Base-by-base conservation (phyloP, 2,888 invertebrate species). In the Pammene fasciana region DNA sequence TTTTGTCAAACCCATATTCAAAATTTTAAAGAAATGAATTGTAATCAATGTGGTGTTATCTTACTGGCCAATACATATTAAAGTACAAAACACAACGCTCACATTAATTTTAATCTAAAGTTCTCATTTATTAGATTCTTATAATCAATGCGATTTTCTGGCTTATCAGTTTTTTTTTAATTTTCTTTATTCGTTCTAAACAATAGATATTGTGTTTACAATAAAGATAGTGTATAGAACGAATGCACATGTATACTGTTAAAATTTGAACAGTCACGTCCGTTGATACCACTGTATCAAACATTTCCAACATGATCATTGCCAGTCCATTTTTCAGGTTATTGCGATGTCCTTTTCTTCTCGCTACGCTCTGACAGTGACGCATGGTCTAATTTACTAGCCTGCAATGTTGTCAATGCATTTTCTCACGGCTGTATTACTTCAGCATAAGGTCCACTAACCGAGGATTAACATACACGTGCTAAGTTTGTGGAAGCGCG, bases 351-450 rank as follows among this genome's bases (percentile, higher is more conserved):
- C 83, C 83, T 78, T 80, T 82, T 82, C 76, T 75, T 74, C 72
- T 73, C 78, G 77, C 82, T 75, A 74, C 75, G 75, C 73, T 72
- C 75, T 83, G 90, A 90, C 90, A 89, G 84, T 88, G 90, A 91
- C 85, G 83, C 83, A 90, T 88, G 81, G 82, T 86, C 85, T 86
- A 89, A 90, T 90, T 89, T 88, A 86, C 84, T 82, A 76, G 82
- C 79, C 76, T 72, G 76, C 86, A 81, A 81, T 72, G 73, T 75
- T 81, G 76, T 74, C 72, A 75, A 59, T 77, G 72, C 79, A 48
- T 52, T 52, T 43, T n/a, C 57, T 73, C 75, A 73, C 77, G 75
- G 70, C 76, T 73, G 75, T 83, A 77, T 67, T 2, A 45, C 70
- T n/a, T 62, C 5, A 56, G 13, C 48, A 75, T 83, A 88, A 79